phyloP scores from a whole-genome alignment of 2,888 invertebrate species.

The Leucoma salicis region DNA sequence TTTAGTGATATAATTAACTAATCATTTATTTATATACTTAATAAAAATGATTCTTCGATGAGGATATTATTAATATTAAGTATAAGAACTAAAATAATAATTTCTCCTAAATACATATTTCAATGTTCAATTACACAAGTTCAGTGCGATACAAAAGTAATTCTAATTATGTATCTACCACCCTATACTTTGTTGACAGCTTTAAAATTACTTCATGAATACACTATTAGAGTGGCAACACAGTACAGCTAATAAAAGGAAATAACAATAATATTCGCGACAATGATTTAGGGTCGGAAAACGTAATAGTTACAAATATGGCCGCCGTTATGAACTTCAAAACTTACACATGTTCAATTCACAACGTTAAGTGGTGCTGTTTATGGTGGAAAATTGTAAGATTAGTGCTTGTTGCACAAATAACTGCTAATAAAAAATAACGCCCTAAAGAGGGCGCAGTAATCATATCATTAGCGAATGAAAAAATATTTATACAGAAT shows the following conservation, averaged over 20 bases:
- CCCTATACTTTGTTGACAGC: constrained; percentile 19
- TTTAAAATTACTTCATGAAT: constrained; percentile 33
- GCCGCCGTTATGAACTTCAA: constrained; percentile 37
- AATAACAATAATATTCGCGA: constrained; percentile 43
- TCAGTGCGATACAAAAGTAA: not conserved
- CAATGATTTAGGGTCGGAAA: constrained; percentile 53
- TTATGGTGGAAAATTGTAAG: constrained; percentile 28
- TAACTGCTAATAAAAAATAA: constrained; percentile 39
- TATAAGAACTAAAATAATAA: too few species aligned
- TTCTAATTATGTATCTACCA: constrained; percentile 3
- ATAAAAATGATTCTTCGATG: too few species aligned
- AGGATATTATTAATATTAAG: too few species aligned
- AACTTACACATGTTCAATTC: constrained; percentile 18
- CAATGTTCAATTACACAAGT: too few species aligned
- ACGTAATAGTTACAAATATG: constrained; percentile 42
- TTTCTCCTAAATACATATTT: too few species aligned
- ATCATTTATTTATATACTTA: too few species aligned
- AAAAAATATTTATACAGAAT: constrained; percentile 34
- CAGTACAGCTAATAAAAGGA: constrained; percentile 47
- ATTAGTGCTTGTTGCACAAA: constrained; percentile 23
- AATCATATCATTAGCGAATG: constrained; percentile 35
- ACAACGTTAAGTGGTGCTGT: constrained; percentile 20
- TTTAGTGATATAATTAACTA: too few species aligned
- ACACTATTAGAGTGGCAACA: constrained; percentile 39
- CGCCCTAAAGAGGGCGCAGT: constrained; percentile 42